Percentiles rank a stretch among this genome's conserved stretches.
Conservation (phyloP, 2,113 vertebrate species). For the Microtus montanus region DNA sequence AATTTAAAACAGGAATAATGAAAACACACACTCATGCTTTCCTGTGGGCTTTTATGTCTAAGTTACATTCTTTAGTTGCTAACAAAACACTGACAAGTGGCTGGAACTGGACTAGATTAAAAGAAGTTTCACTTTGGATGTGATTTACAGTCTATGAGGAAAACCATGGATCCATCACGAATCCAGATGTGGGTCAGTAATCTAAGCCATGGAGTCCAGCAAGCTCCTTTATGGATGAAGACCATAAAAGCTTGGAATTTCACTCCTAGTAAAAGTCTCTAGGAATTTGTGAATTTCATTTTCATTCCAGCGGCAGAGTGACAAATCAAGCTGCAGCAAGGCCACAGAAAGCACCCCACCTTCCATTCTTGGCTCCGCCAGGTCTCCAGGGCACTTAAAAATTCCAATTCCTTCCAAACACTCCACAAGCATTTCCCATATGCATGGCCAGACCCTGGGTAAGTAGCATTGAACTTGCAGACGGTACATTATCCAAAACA, state of each 20-base stretch:
- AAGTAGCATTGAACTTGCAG: slow-evolving; percentile 57
- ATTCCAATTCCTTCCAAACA: slow-evolving; percentile 59
- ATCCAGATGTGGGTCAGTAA: slow-evolving; percentile 70
- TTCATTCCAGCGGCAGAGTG: slow-evolving; percentile 75
- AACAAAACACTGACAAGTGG: slow-evolving; percentile 66
- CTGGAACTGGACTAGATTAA: slow-evolving; percentile 63
- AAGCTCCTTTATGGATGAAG: slow-evolving; percentile 71
- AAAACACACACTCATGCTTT: neutral
- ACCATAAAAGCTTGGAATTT: slow-evolving; percentile 79
- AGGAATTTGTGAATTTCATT: slow-evolving; percentile 79
- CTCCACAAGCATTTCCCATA: slow-evolving; percentile 53
- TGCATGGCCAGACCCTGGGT: slow-evolving; percentile 32
- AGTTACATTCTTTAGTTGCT: slow-evolving; percentile 53
- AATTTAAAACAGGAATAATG: slow-evolving; percentile 27
- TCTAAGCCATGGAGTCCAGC: slow-evolving; percentile 55
- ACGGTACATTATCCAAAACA: slow-evolving; percentile 47
- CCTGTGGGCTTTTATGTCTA: neutral
- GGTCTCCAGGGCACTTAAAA: slow-evolving; percentile 63
- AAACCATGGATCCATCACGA: slow-evolving; percentile 57
- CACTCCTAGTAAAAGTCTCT: slow-evolving; percentile 76
- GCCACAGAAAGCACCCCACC: slow-evolving; percentile 49
- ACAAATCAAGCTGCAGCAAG: slow-evolving; percentile 73
- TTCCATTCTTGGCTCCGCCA: slow-evolving; percentile 60
- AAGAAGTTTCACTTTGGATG: slow-evolving; percentile 66
- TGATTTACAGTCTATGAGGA: slow-evolving; percentile 70